A percentile compares a stretch with the other conserved stretches of the same genome.
Conservation (phyloP, 2,888 invertebrate species). For the Dryadula phaetusa region DNA sequence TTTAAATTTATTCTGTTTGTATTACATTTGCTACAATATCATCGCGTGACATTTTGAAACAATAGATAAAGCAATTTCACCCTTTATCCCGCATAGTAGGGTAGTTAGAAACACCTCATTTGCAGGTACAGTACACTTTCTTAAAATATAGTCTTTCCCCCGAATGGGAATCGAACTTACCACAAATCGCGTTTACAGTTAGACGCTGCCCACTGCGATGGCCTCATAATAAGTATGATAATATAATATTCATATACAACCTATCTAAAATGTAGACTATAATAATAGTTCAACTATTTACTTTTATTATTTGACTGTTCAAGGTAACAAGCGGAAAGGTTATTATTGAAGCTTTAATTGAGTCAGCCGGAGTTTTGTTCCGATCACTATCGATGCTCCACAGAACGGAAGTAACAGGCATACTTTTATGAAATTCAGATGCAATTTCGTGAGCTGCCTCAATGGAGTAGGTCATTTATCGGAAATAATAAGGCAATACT, state of each 20-base stretch:
- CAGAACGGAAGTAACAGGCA: constrained; percentile 46
- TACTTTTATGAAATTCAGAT: constrained; percentile 44
- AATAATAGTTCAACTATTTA: neutral
- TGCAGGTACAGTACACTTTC: too few relatives aligned
- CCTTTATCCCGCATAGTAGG: too few relatives aligned
- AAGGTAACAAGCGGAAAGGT: constrained; percentile 16
- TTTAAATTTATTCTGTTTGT: too few relatives aligned
- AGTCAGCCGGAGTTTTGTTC: constrained; percentile 32
- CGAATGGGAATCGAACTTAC: too few relatives aligned
- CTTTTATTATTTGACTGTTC: neutral
- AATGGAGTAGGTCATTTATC: constrained; percentile 40
- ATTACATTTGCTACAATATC: too few relatives aligned
- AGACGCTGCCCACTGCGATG: too few relatives aligned
- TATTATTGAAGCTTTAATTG: constrained; percentile 36
- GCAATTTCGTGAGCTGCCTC: constrained; percentile 39
- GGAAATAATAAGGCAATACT: constrained; percentile 23
- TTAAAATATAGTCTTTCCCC: too few relatives aligned
- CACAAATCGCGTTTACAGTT: too few relatives aligned
- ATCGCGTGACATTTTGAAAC: neutral
- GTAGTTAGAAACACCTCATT: too few relatives aligned
- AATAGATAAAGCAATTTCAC: too few relatives aligned
- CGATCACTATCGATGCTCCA: constrained; percentile 42
- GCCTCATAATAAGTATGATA: neutral
- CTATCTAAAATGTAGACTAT: neutral
- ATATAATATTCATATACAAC: neutral